Percentiles rank a stretch among this genome's conserved stretches.
These are phyloP conservation scores for Actinernus sp. DNA, from an alignment of 92 coral and sea anemone species.

Conservation along the genomic window DNA sequence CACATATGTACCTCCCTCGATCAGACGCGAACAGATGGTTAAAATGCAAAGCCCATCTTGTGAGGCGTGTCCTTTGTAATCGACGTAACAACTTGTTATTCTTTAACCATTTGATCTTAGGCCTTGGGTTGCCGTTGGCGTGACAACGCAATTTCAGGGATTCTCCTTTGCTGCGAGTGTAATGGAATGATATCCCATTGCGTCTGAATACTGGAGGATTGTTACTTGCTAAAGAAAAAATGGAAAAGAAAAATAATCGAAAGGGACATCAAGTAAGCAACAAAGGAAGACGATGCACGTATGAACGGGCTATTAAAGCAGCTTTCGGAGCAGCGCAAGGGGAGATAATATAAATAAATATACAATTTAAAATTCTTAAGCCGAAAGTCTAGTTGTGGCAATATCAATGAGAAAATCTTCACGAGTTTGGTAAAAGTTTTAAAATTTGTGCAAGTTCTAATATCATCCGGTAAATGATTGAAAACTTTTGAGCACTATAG, in stretches of 20 bases:
- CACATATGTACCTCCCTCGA: slow-evolving; percentile 68
- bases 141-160: slow-evolving; percentile 63
- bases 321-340: too few species aligned
- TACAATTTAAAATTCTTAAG: too few species aligned
- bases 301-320: too few species aligned
- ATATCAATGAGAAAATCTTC: too few species aligned
- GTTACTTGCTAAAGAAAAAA: slow-evolving; percentile 23
- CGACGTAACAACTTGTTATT: slow-evolving; percentile 31
- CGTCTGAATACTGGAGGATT: slow-evolving; percentile 46
- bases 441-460: too few species aligned
- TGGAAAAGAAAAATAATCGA: not conserved
- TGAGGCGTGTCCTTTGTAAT: slow-evolving; percentile 19
- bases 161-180: slow-evolving; percentile 27
- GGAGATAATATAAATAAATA: too few species aligned
- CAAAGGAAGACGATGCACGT: too few species aligned
- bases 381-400: too few species aligned
- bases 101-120: slow-evolving; percentile 63
- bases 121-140: slow-evolving; percentile 57
- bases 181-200: not conserved
- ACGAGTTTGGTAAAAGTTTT: too few species aligned
- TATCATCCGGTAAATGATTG: too few species aligned
- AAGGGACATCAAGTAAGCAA: too few species aligned
- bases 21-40: slow-evolving; percentile 32
- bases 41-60: slow-evolving; percentile 64
- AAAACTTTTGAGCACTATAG: too few species aligned